These are phyloP conservation scores for Nyctibius grandis DNA, from an alignment of 2,797 vertebrate genomes.

Conservation along the genomic window DNA sequence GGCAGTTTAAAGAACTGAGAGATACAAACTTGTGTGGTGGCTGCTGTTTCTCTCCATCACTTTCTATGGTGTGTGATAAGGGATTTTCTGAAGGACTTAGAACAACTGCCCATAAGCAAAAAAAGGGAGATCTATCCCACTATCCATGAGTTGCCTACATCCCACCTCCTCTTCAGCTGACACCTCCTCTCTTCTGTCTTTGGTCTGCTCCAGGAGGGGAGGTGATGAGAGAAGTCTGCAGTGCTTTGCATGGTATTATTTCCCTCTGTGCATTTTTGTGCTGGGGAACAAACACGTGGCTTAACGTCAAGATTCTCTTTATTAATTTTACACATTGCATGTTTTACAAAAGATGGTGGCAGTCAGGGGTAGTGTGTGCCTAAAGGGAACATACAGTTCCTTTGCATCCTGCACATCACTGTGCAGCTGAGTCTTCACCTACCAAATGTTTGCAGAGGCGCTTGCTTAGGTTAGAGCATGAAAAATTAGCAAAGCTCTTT, in stretches of 20 bases:
- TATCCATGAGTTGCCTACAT: not conserved
- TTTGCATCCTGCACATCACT: not conserved
- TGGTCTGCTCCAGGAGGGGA: not conserved
- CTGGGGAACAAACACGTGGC: not conserved
- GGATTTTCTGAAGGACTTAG: not conserved
- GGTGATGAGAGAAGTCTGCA: not conserved
- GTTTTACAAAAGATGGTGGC: not conserved
- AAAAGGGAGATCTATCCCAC: not conserved
- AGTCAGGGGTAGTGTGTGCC: not conserved
- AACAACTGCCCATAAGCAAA: not conserved
- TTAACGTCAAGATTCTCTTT: not conserved
- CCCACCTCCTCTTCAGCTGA: not conserved
- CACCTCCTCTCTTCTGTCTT: not conserved
- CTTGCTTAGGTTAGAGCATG: not conserved
- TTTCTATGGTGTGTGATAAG: not conserved
- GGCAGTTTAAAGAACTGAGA: not conserved
- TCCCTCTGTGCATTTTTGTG: not conserved
- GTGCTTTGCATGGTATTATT: not conserved
- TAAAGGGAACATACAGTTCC: not conserved
- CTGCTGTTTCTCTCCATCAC: not conserved
- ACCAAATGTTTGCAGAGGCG: not conserved
- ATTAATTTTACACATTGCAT: not conserved
- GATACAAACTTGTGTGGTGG: not conserved
- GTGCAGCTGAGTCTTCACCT: not conserved
- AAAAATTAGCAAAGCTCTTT: not conserved